phyloP scores from a whole-genome alignment of 2,113 vertebrate species.

The Cranoglanis bouderius region DNA sequence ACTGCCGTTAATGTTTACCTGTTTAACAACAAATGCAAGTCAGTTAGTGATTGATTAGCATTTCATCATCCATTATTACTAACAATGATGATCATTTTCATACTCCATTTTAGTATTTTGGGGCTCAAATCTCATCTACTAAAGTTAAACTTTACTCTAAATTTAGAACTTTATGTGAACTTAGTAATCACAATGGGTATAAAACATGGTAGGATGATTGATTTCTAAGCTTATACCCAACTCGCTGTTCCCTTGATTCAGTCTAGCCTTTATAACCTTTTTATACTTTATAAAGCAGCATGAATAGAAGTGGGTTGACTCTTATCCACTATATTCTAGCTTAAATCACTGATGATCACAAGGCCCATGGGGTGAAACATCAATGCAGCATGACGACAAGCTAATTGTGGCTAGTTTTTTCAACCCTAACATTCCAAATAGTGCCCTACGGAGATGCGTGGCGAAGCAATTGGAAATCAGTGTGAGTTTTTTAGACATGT shows the following conservation, averaged over 20 bases:
- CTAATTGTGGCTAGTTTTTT: conserved; percentile 8
- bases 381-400: conserved; percentile 11
- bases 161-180: not conserved
- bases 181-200: not conserved
- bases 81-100: not conserved
- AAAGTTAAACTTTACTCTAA: not conserved
- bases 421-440: conserved; percentile 10
- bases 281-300: not conserved
- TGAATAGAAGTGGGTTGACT: conserved; percentile 9
- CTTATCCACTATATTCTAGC: not conserved
- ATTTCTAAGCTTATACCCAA: not conserved
- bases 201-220: not conserved
- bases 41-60: not conserved
- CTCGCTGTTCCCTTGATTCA: not conserved
- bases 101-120: not conserved
- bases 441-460: not conserved
- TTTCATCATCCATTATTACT: not conserved
- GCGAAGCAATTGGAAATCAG: conserved; percentile 36
- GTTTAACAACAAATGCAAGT: not conserved
- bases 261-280: not conserved
- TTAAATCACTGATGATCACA: conserved; percentile 16
- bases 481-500: conserved; percentile 21
- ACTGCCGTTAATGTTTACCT: not conserved
- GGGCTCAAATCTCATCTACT: not conserved
- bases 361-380: conserved; percentile 20